phyloP scores from a whole-genome alignment of 2,888 invertebrate species.

The Hypomecis atomaria region DNA sequence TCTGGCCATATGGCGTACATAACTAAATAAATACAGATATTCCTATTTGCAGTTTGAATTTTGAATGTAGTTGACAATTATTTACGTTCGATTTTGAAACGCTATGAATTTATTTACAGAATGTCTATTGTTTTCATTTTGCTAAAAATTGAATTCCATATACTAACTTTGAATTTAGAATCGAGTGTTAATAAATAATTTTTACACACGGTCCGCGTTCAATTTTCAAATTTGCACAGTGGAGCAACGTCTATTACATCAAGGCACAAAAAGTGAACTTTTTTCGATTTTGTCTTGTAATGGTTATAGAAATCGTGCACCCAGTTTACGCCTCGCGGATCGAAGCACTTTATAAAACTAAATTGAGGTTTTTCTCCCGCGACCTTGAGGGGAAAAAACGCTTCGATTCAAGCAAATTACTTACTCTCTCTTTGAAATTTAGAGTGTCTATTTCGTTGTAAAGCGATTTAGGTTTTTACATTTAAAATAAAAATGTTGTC shows the following conservation, averaged over 20 bases:
- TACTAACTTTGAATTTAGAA: not conserved
- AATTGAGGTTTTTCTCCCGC: slow-evolving; percentile 56
- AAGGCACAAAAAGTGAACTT: slow-evolving; percentile 52
- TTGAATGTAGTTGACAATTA: slow-evolving; percentile 1
- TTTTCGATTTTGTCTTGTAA: slow-evolving; percentile 43
- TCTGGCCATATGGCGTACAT: slow-evolving; percentile 4
- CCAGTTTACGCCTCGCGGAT: slow-evolving; percentile 50
- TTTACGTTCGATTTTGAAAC: not conserved
- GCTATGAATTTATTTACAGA: too few relatives aligned
- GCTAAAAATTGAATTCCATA: too few relatives aligned
- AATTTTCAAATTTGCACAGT: slow-evolving; percentile 43
- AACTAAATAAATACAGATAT: not conserved
- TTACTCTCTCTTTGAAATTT: slow-evolving; percentile 63
- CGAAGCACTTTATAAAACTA: slow-evolving; percentile 59
- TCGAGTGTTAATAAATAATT: not conserved
- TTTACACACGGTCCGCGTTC: not conserved
- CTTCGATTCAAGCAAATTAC: slow-evolving; percentile 52
- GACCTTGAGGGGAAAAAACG: slow-evolving; percentile 56
- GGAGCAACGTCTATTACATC: slow-evolving; percentile 34
- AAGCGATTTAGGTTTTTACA: slow-evolving; percentile 48
- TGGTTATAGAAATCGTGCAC: slow-evolving; percentile 49
- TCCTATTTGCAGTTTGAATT: slow-evolving; percentile 21
- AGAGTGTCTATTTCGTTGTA: slow-evolving; percentile 53
- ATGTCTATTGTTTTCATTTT: too few relatives aligned
- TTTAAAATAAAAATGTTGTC: too few relatives aligned